Evolutionary conservation across 2,113 vertebrate species (phyloP).

Genomic region (Noctilio leporinus): DNA sequence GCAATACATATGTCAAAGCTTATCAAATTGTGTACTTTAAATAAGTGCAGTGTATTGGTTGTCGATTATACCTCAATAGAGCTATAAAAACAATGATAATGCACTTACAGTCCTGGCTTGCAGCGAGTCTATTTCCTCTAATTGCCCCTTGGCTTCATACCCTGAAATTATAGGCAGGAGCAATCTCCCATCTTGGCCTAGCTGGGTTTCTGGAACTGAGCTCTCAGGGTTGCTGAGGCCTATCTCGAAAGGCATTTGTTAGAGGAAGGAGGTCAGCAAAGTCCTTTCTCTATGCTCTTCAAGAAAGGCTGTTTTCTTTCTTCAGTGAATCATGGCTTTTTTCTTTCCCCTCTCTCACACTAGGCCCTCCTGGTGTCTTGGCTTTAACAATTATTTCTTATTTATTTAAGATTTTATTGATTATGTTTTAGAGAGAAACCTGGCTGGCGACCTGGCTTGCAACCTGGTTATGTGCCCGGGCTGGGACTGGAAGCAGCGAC

Average conservation of each 20-base stretch:
- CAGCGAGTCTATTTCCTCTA: constrained; percentile 2
- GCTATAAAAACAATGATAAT: constrained; percentile 32
- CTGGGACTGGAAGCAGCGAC: too few relatives aligned
- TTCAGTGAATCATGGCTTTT: not conserved
- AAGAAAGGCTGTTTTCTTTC: not conserved
- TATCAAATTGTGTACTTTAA: constrained; percentile 3
- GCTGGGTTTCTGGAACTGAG: not conserved
- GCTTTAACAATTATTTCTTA: not conserved
- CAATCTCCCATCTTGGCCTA: not conserved
- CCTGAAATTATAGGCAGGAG: not conserved
- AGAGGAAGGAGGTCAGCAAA: not conserved
- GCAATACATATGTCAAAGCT: not conserved
- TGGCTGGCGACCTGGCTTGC: too few relatives aligned
- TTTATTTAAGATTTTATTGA: too few relatives aligned
- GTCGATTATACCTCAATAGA: constrained; percentile 12
- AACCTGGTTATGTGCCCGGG: too few relatives aligned
- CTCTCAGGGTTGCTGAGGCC: not conserved
- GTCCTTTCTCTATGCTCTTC: not conserved
- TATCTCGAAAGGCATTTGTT: not conserved
- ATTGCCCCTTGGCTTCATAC: constrained; percentile 3
- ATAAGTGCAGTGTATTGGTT: not conserved
- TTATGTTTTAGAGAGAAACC: too few relatives aligned
- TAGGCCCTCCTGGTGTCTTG: not conserved
- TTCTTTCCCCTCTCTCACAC: not conserved
- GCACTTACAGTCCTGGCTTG: constrained; percentile 18